phyloP scores from a whole-genome alignment of 2,113 vertebrate genomes.

The Neogobius melanostomus region DNA sequence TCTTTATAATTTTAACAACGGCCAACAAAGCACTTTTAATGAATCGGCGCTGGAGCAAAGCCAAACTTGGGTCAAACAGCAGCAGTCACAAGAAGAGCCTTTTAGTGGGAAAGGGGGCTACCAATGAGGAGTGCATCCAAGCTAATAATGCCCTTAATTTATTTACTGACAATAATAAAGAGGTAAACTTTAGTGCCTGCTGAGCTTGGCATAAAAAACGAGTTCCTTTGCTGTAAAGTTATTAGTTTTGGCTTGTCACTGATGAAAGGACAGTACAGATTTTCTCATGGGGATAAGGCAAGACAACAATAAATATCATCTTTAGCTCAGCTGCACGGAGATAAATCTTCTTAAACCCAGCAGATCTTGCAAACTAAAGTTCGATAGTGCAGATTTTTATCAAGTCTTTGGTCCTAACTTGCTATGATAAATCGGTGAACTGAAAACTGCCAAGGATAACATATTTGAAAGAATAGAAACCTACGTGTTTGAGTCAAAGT shows the following conservation, averaged over 20 bases:
- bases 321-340: background rate
- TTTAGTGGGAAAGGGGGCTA: background rate
- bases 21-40: background rate
- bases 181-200: background rate
- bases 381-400: no score
- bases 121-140: background rate
- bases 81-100: background rate
- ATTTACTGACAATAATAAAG: background rate
- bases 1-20: background rate
- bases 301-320: background rate
- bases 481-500: no score
- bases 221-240: background rate
- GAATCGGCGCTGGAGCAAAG: constrained; percentile 3
- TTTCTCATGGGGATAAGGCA: background rate
- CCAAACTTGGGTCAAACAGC: background rate
- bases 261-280: background rate
- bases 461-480: no score
- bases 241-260: background rate
- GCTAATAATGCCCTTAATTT: background rate
- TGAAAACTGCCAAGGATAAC: no score
- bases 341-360: background rate
- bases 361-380: background rate
- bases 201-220: background rate
- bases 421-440: no score
- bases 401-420: no score